Evolutionary conservation across 2,113 vertebrate genomes (phyloP).

Genomic region (Entosphenus tridentatus): DNA sequence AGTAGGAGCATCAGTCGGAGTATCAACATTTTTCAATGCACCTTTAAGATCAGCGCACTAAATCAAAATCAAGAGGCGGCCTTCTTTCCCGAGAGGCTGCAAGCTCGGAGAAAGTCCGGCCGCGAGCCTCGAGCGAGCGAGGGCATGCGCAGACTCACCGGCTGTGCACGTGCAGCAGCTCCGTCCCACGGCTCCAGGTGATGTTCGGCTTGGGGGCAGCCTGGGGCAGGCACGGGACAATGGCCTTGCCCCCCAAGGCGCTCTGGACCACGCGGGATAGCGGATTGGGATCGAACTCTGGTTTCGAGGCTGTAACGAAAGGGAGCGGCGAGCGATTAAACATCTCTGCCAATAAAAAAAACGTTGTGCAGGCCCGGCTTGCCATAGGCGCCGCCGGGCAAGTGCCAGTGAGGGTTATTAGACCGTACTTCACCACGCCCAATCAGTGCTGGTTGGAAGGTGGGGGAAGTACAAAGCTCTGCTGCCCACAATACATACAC

Average conservation of each 20-base stretch:
- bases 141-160: slow-evolving; percentile 29
- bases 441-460: too few species aligned
- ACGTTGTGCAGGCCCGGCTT: neutral
- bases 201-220: slow-evolving; percentile 60
- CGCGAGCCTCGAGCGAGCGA: neutral
- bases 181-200: slow-evolving; percentile 81
- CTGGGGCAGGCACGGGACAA: slow-evolving; percentile 71
- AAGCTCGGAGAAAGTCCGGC: too few species aligned
- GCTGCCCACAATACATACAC: too few species aligned
- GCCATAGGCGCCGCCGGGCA: neutral
- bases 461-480: too few species aligned
- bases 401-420: too few species aligned
- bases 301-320: slow-evolving; percentile 34
- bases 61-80: too few species aligned
- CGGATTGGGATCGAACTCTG: slow-evolving; percentile 63
- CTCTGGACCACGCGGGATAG: slow-evolving; percentile 55
- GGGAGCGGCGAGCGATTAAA: too few species aligned
- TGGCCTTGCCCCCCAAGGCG: slow-evolving; percentile 49
- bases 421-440: too few species aligned
- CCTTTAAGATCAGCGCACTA: too few species aligned
- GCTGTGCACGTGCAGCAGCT: slow-evolving; percentile 56
- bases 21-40: too few species aligned
- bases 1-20: too few species aligned
- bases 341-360: slow-evolving; percentile 8
- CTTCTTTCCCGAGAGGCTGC: too few species aligned